Base-by-base conservation (phyloP, 2,797 vertebrate species). In the Notoglanidium macrostoma region DNA sequence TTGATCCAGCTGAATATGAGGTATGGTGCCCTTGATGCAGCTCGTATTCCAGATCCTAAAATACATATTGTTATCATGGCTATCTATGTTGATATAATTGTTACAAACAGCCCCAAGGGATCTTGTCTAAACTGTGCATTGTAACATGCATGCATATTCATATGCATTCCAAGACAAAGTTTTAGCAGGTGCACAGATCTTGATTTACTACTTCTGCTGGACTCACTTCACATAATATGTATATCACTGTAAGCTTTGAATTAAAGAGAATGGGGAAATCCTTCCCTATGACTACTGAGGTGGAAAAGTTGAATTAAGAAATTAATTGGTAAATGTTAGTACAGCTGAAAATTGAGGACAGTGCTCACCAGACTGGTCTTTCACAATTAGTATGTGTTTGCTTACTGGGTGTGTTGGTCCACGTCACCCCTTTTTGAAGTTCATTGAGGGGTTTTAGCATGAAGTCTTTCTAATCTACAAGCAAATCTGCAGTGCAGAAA, bases 321-420 rank as follows among this genome's bases (percentile, higher is more conserved):
- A 49, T 78, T n/a, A 73, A 63, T 26, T n/a, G n/a, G 49, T 15
- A 23, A 70, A 23, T 70, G 49, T 59, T 49, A 46, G 61, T 80
- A 40, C 29, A 74, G 70, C 23, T 78, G 63, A 63, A 72, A 49
- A 29, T 7, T 21, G 7, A 40, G 73, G 12, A 82, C 85, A 87
- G 63, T 49, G 29, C 68, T 80, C 1, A 54, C 59, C 40, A 81
- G 85, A 35, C 68, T 68, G 44, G 57, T 82, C 67, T 65, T 54
- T 81, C 44, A 85, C 86, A 88, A 70, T 83, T 83, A 85, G n/a
- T 26, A 63, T 49, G 61, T 94, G 91, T 94, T 94, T 94, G 91
- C 87, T 93, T 92, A 89, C 83, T 88, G 92, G 92, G 93, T 92
- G 93, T 93, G 91, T 93, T 90, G 89, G 85, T 70, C 83, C 79